Conservation (phyloP, 2,888 invertebrate species). For the Caenorhabditis virilis region DNA sequence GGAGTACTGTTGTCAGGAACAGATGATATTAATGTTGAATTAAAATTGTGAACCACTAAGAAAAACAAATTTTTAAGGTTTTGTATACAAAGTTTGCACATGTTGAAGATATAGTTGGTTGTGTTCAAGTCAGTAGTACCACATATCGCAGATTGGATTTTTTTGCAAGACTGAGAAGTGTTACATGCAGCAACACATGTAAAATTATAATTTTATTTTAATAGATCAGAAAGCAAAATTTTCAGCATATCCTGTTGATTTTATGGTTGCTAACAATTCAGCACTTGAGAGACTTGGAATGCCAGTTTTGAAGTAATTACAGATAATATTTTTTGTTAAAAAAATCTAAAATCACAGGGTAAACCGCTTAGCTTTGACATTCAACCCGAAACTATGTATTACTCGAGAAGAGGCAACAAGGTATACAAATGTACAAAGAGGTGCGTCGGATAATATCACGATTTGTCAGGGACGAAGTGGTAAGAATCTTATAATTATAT, state of each 20-base stretch:
- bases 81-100: slow-evolving; percentile 26
- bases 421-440: slow-evolving; percentile 32
- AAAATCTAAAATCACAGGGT: slow-evolving; percentile 12
- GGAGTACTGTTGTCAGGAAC: slow-evolving; percentile 6
- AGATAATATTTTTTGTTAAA: neutral
- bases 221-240: neutral
- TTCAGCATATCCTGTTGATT: slow-evolving; percentile 17
- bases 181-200: slow-evolving; percentile 23
- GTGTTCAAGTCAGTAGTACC: slow-evolving; percentile 19
- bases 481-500: neutral
- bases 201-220: neutral
- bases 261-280: slow-evolving; percentile 26
- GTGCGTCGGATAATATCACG: slow-evolving; percentile 16
- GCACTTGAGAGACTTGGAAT: slow-evolving; percentile 28
- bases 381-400: slow-evolving; percentile 31
- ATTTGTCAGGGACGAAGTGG: slow-evolving; percentile 21
- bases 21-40: slow-evolving; percentile 16
- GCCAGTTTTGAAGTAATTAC: slow-evolving; percentile 25
- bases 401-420: slow-evolving; percentile 18
- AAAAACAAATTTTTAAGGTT: slow-evolving; percentile 6
- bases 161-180: slow-evolving; percentile 27
- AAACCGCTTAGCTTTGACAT: slow-evolving; percentile 22
- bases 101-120: slow-evolving; percentile 28
- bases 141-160: slow-evolving; percentile 28
- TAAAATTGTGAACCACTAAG: neutral